phyloP scores from a whole-genome alignment of 1,140 invertebrate genomes.

The Calliopsis andreniformis region DNA sequence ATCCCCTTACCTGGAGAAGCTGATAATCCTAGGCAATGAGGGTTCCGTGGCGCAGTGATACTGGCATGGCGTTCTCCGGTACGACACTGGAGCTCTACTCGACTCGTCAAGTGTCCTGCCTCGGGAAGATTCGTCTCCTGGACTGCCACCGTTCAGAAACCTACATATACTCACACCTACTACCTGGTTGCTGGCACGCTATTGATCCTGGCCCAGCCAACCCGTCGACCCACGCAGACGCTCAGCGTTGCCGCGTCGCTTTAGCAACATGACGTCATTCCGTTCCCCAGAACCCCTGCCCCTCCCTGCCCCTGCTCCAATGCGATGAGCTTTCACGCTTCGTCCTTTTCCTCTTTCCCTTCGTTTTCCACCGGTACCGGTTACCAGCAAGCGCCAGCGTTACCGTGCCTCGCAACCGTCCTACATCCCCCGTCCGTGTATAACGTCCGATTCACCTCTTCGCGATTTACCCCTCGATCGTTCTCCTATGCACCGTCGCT shows the following conservation, averaged over 20 bases:
- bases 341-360: slow-evolving; percentile 39
- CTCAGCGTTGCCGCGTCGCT: slow-evolving; percentile 80
- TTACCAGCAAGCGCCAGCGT: slow-evolving; percentile 6
- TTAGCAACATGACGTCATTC: slow-evolving; percentile 81
- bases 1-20: slow-evolving; percentile 74
- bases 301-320: not conserved
- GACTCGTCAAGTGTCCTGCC: slow-evolving; percentile 74
- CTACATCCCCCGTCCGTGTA: too few relatives aligned
- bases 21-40: slow-evolving; percentile 76
- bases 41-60: slow-evolving; percentile 67
- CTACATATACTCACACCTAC: slow-evolving; percentile 75
- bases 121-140: slow-evolving; percentile 78
- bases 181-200: slow-evolving; percentile 79
- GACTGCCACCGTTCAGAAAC: slow-evolving; percentile 77
- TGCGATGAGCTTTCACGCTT: not conserved
- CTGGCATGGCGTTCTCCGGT: slow-evolving; percentile 74
- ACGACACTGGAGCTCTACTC: slow-evolving; percentile 64
- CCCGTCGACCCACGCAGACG: slow-evolving; percentile 78
- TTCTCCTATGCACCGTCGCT: too few relatives aligned
- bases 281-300: slow-evolving; percentile 1
- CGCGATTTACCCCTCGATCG: not conserved
- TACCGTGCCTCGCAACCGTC: not conserved
- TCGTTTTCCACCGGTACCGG: not conserved
- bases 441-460: not conserved
- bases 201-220: slow-evolving; percentile 80